Percentiles rank a stretch among this genome's conserved stretches.
Conservation (phyloP, 2,113 vertebrate genomes). For the Paramisgurnus dabryanus region DNA sequence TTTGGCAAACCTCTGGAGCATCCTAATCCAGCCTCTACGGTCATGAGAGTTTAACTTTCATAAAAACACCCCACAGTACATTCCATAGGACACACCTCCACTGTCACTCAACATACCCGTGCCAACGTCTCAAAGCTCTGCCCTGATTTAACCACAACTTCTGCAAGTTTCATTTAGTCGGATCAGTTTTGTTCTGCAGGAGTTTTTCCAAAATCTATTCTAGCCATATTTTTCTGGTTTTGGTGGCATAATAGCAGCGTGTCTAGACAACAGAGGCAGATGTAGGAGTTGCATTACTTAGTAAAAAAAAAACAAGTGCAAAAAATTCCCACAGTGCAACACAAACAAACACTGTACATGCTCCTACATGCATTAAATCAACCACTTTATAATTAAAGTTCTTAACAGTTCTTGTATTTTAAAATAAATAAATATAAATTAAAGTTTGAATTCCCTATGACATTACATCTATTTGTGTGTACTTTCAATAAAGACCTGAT, state of each 20-base stretch:
- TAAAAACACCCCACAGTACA: neutral
- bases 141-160: conserved; percentile 3
- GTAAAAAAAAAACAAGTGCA: too few species aligned
- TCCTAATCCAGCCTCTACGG: conserved; percentile 5
- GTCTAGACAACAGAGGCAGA: neutral
- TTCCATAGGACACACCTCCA: conserved; percentile 14
- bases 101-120: conserved; percentile 2
- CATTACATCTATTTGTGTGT: too few species aligned
- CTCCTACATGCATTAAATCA: too few species aligned
- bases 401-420: too few species aligned
- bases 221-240: neutral
- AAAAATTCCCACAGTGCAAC: too few species aligned
- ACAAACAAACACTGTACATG: too few species aligned
- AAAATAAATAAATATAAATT: too few species aligned
- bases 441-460: too few species aligned
- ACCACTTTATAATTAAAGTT: too few species aligned
- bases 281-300: neutral
- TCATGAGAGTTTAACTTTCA: conserved; percentile 5
- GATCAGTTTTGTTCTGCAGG: neutral
- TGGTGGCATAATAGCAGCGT: neutral
- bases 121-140: conserved; percentile 1
- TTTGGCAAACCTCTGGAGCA: conserved; percentile 9
- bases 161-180: conserved; percentile 3
- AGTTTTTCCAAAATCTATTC: neutral
- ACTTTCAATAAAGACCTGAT: too few species aligned